These are phyloP conservation scores for Phengaris alcon DNA, from an alignment of 2,888 invertebrate genomes.

Conservation along the genomic window DNA sequence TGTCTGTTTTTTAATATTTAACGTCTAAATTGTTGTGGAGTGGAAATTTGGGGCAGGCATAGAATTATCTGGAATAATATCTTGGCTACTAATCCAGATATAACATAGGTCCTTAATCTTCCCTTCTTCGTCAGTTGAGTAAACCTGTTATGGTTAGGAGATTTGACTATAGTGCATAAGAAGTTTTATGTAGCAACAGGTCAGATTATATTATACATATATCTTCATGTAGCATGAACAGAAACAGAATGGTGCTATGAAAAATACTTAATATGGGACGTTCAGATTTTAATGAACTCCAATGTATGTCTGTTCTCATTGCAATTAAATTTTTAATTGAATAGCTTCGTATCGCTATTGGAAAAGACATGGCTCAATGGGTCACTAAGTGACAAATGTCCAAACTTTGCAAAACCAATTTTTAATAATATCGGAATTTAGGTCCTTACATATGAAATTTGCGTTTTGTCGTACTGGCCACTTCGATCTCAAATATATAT, in stretches of 20 bases:
- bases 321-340: slow-evolving; percentile 37
- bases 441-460: too few species aligned
- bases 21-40: background rate
- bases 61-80: background rate
- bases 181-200: too few species aligned
- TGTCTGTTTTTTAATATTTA: background rate
- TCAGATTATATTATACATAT: too few species aligned
- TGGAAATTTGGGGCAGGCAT: background rate
- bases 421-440: too few species aligned
- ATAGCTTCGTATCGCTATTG: slow-evolving; percentile 16
- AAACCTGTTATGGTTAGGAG: background rate
- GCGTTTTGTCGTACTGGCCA: too few species aligned
- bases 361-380: slow-evolving; percentile 15
- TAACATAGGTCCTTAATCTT: too few species aligned
- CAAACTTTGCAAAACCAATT: background rate
- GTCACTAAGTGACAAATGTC: background rate
- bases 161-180: too few species aligned
- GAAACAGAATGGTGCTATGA: background rate
- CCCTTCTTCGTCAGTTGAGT: too few species aligned
- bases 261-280: background rate
- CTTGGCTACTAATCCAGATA: background rate
- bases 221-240: background rate
- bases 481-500: too few species aligned
- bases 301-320: slow-evolving; percentile 35
- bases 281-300: slow-evolving; percentile 36